Percentiles rank a stretch among this genome's conserved stretches.
Evolutionary conservation across 2,113 vertebrate genomes (phyloP).

Genomic region (Apistogramma diplotaenia): DNA sequence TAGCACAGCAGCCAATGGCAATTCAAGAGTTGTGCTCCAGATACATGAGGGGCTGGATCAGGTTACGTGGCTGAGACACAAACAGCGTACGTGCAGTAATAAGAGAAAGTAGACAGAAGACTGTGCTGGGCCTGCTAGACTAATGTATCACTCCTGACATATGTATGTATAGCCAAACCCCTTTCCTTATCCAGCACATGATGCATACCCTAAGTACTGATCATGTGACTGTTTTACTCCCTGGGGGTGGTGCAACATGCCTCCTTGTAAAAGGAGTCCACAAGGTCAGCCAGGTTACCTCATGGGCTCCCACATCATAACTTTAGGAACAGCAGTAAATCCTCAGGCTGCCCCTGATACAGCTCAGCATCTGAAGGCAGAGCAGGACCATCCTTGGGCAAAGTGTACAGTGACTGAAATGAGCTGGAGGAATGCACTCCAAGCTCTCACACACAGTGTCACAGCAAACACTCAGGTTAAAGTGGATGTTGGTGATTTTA

Average conservation of each 20-base stretch:
- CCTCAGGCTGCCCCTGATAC: slow-evolving; percentile 5
- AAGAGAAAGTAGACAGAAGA: slow-evolving; percentile 21
- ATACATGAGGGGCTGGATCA: slow-evolving; percentile 52
- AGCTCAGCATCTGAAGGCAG: background rate
- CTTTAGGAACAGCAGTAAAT: slow-evolving; percentile 41
- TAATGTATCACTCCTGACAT: background rate
- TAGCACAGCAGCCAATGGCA: slow-evolving; percentile 69
- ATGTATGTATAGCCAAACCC: background rate
- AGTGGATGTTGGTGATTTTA: background rate
- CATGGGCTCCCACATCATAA: slow-evolving; percentile 8
- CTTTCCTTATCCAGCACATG: background rate
- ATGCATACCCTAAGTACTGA: background rate
- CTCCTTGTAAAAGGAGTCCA: slow-evolving; percentile 10
- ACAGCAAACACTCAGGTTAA: background rate
- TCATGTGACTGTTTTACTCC: slow-evolving; percentile 20
- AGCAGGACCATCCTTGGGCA: slow-evolving; percentile 46
- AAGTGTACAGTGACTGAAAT: slow-evolving; percentile 17
- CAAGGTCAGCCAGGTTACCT: background rate
- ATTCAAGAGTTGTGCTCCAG: slow-evolving; percentile 52
- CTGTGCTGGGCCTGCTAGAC: slow-evolving; percentile 1
- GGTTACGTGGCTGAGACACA: slow-evolving; percentile 50
- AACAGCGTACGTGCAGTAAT: slow-evolving; percentile 39
- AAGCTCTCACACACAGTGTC: background rate
- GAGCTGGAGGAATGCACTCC: background rate
- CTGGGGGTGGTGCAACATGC: background rate